Base-by-base conservation (phyloP, 1,140 invertebrate species). In the Cydia pomonella region DNA sequence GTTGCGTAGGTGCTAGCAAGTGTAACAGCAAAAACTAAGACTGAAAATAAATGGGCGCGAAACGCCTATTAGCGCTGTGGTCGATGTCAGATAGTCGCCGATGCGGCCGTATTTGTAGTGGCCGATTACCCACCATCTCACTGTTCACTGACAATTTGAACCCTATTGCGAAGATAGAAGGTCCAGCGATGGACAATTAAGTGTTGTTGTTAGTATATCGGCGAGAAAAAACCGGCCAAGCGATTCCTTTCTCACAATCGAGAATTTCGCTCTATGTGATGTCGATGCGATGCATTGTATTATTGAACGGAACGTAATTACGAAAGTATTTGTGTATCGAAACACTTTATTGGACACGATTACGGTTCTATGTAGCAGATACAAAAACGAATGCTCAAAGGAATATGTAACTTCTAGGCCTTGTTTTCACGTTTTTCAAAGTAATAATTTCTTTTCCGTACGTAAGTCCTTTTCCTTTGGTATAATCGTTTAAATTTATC, bases 1-100 rank as follows among this genome's bases (percentile, higher is more conserved):
- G 82, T 82, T 81, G 82, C 80, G 83, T 86, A 88, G 86, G 86
- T 83, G 84, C 81, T 82, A 83, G 80, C 78, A 82, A 83, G 75
- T 84, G 82, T 87, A 79, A 83, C 79, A 82, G 84, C 76, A 88
- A 88, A 90, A 89, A 85, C 79, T 84, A 82, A 89, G 86, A 87
- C 77, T 84, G 82, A 86, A 87, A 88, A 87, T 86, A 89, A 88
- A 85, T 84, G 73, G 77, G 77, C 79, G 78, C 76, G 80, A 84
- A 86, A 85, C 81, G 84, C 77, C 82, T 88, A 87, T 88, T 87
- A 88, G 82, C 79, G 77, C 27, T 63, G 78, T 79, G 74, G 76
- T 79, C 76, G 75, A 69, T 69, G 64, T 63, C 66, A 73, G 74
- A 84, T 84, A 87, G 79, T 78, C 62, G 79, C 75, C 74, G 78